Base-by-base conservation (phyloP, 2,888 invertebrate species). In the Acheta domesticus region DNA sequence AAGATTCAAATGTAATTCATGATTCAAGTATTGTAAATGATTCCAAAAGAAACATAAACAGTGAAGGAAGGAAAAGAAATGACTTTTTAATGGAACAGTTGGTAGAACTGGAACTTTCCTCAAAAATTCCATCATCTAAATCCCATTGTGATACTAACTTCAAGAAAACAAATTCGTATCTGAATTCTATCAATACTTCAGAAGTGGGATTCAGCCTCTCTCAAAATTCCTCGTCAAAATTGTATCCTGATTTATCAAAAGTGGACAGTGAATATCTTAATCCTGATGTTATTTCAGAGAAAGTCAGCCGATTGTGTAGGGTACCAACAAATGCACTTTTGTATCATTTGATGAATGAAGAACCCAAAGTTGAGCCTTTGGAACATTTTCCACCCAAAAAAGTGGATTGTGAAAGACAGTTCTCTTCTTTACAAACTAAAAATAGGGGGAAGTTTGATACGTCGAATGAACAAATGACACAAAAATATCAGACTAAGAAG, bases 241-340 rank as follows among this genome's bases (percentile, higher is more conserved):
- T 75, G 36, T 75, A 75, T 75, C 20, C 75, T 19, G 36, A 19
- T 50, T 16, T 75, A 12, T 76, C n/a, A 12, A 74, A 23, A 74
- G 16, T 77, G 12, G 74, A 77, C 14, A 20, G 16, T 73, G 11
- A 76, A 62, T 74, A 16, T 49, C 74, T 78, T 12, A 49, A 77
- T n/a, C 73, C 78, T 49, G 82, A 80, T 19, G 80, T 82, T 14
- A 82, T 83, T 21, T 80, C 81, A n/a, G 81, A 83, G 62, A 83
- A 84, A 82, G 84, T 84, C 5, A 83, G 80, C 50, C 83, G 82
- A 73, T 79, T 85, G 49, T 83, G 83, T 80, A 81, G 84, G 76
- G 83, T 85, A 20, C 84, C 85, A 21, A 82, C 82, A 20, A 83
- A 83, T 79, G 82, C 84, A 11, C 80, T 84, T 48, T 80, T 83